These are phyloP conservation scores for Vultur gryphus DNA, from an alignment of 2,797 vertebrate genomes.

Conservation along the genomic window DNA sequence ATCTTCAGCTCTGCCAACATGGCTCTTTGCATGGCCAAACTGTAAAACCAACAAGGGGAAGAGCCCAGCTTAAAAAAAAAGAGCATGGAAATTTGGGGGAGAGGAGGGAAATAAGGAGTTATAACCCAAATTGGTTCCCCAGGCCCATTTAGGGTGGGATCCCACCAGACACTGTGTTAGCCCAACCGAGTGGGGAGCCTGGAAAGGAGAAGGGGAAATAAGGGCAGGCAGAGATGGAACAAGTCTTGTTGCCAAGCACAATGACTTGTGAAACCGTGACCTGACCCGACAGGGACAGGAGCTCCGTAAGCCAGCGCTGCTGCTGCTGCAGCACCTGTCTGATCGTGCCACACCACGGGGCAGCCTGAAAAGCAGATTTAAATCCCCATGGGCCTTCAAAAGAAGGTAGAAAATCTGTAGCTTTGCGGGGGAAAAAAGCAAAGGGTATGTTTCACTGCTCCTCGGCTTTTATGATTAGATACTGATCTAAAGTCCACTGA, in stretches of 20 bases:
- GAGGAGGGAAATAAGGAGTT: neutral
- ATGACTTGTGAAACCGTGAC: neutral
- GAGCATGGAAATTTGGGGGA: neutral
- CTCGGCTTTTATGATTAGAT: neutral
- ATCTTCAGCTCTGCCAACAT: neutral
- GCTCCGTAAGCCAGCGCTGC: neutral
- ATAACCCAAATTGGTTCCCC: neutral
- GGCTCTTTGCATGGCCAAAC: neutral
- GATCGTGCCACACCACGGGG: neutral
- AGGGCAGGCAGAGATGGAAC: neutral
- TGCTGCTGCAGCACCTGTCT: neutral
- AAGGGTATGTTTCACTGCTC: neutral
- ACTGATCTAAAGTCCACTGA: neutral
- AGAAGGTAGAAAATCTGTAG: neutral
- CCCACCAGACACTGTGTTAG: neutral
- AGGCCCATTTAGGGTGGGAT: neutral
- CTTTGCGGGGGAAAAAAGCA: neutral
- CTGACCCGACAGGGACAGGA: neutral
- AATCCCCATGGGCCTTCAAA: neutral
- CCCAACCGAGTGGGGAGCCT: fast-evolving
- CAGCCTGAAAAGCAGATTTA: neutral
- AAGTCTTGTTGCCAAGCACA: neutral
- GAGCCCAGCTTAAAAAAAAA: neutral
- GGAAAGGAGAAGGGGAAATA: neutral
- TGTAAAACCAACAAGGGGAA: neutral